These are phyloP conservation scores for Lanistes nyassanus DNA, from an alignment of 1,140 invertebrate species.

Conservation along the genomic window DNA sequence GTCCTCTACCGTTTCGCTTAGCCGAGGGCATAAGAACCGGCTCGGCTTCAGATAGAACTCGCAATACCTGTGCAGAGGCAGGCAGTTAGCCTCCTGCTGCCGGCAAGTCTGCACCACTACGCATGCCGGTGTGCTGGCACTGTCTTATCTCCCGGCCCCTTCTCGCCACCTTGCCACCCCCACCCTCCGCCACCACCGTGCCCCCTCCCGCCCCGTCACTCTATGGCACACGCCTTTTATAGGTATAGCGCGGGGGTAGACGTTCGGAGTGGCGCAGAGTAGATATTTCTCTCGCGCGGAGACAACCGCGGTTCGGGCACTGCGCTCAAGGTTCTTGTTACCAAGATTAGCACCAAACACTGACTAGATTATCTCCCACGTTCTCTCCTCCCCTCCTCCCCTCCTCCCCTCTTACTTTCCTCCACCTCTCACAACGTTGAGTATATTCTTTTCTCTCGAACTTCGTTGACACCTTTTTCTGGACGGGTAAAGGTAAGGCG, in stretches of 20 bases:
- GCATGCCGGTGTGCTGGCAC: too few species aligned
- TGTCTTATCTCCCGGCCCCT: too few species aligned
- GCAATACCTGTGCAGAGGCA: too few species aligned
- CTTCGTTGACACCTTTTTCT: conserved; percentile 16
- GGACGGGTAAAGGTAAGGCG: conserved; percentile 22
- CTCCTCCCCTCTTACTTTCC: not conserved
- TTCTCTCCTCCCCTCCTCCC: not conserved
- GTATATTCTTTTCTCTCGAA: conserved; percentile 13
- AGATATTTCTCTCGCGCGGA: too few species aligned
- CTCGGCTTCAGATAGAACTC: too few species aligned
- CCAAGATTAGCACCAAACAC: conserved; percentile 14
- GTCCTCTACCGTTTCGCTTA: too few species aligned
- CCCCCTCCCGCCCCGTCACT: not conserved
- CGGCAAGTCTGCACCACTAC: too few species aligned
- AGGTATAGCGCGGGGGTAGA: conserved; percentile 20
- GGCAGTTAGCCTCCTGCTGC: too few species aligned
- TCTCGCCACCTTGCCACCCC: not conserved
- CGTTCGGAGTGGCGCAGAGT: not conserved
- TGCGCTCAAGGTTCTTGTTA: not conserved
- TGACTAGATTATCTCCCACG: not conserved
- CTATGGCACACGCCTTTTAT: conserved; percentile 8
- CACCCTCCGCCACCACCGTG: not conserved
- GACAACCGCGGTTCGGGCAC: too few species aligned
- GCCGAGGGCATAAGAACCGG: too few species aligned
- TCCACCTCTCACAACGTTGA: not conserved